A percentile compares a stretch with the other conserved stretches of the same genome.
These are phyloP conservation scores for Apostichopus japonicus DNA, from an alignment of 35 echinoderm and acorn worm species.

Conservation along the genomic window DNA sequence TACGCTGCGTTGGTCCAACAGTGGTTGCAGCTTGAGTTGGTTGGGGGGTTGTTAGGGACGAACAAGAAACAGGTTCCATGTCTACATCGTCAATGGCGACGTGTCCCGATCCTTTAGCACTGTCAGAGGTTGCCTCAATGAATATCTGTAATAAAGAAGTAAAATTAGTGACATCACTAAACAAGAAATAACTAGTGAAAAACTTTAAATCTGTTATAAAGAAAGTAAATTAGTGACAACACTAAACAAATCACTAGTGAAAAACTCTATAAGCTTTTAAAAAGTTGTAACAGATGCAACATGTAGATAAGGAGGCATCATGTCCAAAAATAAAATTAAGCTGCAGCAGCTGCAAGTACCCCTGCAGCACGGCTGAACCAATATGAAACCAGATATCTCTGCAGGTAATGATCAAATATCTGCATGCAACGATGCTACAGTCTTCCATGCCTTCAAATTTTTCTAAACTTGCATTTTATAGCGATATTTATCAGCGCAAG, in stretches of 20 bases:
- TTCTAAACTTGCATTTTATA: no score
- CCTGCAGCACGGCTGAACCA: no score
- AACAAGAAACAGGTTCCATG: conserved; percentile 20
- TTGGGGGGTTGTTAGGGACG: neutral
- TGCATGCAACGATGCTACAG: no score
- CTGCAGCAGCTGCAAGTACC: no score
- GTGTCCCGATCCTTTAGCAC: neutral
- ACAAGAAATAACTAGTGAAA: neutral
- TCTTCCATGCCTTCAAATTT: no score
- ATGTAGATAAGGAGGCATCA: no score
- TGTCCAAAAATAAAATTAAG: no score
- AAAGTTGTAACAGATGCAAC: no score
- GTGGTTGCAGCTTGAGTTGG: neutral
- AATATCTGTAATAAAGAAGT: neutral
- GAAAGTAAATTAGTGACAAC: neutral
- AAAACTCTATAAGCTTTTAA: neutral
- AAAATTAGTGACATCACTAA: neutral
- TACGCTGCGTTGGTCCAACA: neutral
- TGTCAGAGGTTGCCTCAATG: conserved; percentile 30
- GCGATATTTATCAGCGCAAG: no score
- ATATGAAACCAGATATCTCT: no score
- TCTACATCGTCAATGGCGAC: conserved; percentile 30
- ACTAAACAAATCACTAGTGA: neutral
- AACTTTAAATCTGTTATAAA: neutral
- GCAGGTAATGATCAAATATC: no score